Percentiles rank a stretch among this genome's conserved stretches.
These are phyloP conservation scores for Cyanoderma ruficeps DNA, from an alignment of 2,113 vertebrate species.

Conservation along the genomic window DNA sequence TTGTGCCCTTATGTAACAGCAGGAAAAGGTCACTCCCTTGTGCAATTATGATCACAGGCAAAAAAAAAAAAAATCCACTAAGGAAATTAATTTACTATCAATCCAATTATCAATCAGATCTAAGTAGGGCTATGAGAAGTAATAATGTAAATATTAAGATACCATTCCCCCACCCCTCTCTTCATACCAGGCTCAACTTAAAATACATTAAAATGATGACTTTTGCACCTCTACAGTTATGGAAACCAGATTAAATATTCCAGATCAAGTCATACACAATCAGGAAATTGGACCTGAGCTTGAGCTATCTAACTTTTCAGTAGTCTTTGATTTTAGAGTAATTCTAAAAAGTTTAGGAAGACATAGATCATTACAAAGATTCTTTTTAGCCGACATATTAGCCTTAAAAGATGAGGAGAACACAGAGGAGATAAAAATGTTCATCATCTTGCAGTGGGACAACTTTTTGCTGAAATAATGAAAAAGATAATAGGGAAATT, in stretches of 20 bases:
- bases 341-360: background rate
- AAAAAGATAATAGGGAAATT: background rate
- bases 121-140: background rate
- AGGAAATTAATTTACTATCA: background rate
- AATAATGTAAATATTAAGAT: background rate
- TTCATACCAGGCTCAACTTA: background rate
- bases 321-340: background rate
- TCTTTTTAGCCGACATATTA: accelerated
- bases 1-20: background rate
- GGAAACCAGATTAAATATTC: background rate
- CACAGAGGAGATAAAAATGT: background rate
- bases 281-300: background rate
- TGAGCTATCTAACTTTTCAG: background rate
- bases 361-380: background rate
- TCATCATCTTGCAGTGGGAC: background rate
- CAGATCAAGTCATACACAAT: background rate
- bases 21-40: background rate
- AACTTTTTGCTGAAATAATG: background rate
- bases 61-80: background rate
- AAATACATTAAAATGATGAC: background rate
- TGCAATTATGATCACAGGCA: background rate
- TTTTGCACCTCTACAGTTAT: background rate
- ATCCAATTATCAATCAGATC: background rate
- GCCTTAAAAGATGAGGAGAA: background rate
- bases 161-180: accelerated